Percentiles rank a stretch among this genome's conserved stretches.
phyloP scores from a whole-genome alignment of 1,140 invertebrate species.

The Grapholita molesta region DNA sequence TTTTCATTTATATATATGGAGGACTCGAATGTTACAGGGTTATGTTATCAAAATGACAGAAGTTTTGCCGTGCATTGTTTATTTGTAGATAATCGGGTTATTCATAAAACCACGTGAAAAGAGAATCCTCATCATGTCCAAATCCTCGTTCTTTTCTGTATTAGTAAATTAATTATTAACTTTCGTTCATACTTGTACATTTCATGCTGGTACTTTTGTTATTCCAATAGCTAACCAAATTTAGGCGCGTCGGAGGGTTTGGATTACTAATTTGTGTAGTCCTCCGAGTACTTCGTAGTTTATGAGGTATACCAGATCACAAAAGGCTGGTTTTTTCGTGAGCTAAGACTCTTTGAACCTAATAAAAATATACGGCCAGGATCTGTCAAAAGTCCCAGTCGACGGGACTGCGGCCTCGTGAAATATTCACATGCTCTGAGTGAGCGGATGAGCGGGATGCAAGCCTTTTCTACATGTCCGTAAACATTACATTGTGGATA shows the following conservation, averaged over 20 bases:
- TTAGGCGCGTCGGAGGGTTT: too few species aligned
- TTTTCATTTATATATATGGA: too few species aligned
- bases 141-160: not conserved
- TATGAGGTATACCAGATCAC: too few species aligned
- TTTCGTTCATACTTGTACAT: not conserved
- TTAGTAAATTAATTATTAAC: not conserved
- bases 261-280: too few species aligned
- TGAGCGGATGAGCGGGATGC: not conserved
- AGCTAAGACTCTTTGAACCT: not conserved
- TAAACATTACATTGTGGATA: not conserved
- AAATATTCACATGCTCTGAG: not conserved
- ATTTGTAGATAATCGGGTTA: not conserved
- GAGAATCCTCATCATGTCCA: not conserved
- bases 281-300: too few species aligned
- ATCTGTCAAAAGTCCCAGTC: not conserved
- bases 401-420: not conserved
- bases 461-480: not conserved
- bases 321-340: too few species aligned
- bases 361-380: not conserved
- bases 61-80: too few species aligned
- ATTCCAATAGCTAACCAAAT: too few species aligned
- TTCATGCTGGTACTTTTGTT: too few species aligned
- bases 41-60: too few species aligned
- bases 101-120: not conserved
- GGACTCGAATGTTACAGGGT: too few species aligned